These are phyloP conservation scores for Eurosta solidaginis DNA, from an alignment of 1,140 invertebrate species.

Conservation along the genomic window DNA sequence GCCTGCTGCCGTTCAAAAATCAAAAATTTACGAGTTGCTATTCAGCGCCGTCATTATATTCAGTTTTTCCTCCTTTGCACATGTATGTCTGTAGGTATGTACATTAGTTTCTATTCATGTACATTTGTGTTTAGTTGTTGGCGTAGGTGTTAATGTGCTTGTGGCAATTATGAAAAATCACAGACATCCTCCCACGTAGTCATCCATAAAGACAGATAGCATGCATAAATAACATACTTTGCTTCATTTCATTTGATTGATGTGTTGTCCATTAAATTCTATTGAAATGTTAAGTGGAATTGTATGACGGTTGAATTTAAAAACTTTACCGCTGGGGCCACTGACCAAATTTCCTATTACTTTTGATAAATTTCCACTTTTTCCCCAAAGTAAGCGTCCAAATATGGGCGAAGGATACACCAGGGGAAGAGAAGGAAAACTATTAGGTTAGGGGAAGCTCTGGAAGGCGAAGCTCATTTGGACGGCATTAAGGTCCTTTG, in stretches of 20 bases:
- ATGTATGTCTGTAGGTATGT: too few species aligned
- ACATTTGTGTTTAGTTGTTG: background rate
- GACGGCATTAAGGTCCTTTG: too few species aligned
- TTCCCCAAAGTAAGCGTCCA: too few species aligned
- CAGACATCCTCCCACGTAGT: background rate
- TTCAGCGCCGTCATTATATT: slow-evolving; percentile 18
- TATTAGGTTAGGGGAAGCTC: too few species aligned
- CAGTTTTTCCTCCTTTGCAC: background rate
- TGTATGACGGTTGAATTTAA: too few species aligned
- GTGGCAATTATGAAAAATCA: slow-evolving; percentile 6
- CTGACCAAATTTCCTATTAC: too few species aligned
- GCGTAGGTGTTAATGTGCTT: slow-evolving; percentile 8
- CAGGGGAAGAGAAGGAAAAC: too few species aligned
- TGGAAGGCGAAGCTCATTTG: too few species aligned
- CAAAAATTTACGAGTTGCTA: slow-evolving; percentile 21
- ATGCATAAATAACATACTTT: background rate
- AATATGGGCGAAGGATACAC: too few species aligned
- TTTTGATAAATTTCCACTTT: too few species aligned
- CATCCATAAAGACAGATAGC: too few species aligned
- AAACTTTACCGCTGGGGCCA: too few species aligned
- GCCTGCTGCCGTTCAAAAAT: background rate
- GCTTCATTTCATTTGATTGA: background rate
- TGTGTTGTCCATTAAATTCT: background rate
- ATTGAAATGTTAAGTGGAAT: background rate
- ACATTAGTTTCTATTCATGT: background rate